Evolutionary conservation across 2,113 vertebrate species (phyloP).

Genomic region (Tapirus terrestris): DNA sequence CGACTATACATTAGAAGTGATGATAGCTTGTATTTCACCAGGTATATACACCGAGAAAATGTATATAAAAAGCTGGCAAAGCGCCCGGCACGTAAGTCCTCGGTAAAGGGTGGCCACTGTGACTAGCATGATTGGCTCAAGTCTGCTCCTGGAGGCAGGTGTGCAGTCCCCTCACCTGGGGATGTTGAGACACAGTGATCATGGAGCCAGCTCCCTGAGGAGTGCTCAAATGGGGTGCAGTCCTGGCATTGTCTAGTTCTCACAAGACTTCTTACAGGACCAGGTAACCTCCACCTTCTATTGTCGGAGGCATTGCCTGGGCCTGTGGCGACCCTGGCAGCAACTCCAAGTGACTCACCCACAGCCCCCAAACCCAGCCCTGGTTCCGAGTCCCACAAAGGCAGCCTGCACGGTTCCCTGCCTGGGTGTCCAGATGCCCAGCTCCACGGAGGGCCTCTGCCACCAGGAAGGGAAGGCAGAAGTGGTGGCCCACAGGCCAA

Average conservation of each 20-base stretch:
- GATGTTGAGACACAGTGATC: not conserved
- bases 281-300: not conserved
- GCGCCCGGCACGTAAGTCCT: not conserved
- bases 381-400: not conserved
- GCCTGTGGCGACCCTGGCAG: not conserved
- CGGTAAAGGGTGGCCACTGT: not conserved
- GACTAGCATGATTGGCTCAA: not conserved
- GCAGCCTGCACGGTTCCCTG: not conserved
- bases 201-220: not conserved
- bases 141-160: not conserved
- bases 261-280: not conserved
- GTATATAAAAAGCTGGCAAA: not conserved
- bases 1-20: not conserved
- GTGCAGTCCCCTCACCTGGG: not conserved
- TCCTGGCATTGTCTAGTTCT: not conserved
- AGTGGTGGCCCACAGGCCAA: fast-evolving
- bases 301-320: not conserved
- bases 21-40: not conserved
- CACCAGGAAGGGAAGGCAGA: not conserved
- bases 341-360: not conserved
- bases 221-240: not conserved
- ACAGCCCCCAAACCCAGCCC: not conserved
- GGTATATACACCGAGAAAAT: not conserved
- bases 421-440: not conserved
- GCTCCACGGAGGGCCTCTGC: not conserved